A percentile compares a stretch with the other conserved stretches of the same genome.
These are phyloP conservation scores for Melanotaenia trifasciata DNA, from an alignment of 2,797 vertebrate genomes.

Conservation along the genomic window DNA sequence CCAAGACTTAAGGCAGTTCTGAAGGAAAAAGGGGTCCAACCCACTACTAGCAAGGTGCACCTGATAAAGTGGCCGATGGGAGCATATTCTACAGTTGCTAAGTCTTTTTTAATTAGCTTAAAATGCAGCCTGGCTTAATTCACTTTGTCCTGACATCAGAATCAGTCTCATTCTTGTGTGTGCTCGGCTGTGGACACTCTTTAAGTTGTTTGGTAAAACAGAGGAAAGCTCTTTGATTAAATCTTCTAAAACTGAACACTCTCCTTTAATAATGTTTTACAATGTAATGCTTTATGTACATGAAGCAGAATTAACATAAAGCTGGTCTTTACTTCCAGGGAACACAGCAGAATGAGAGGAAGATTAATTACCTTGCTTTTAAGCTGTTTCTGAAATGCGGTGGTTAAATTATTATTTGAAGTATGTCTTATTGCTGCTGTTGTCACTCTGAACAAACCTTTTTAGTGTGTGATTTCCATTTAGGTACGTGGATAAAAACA, in stretches of 20 bases:
- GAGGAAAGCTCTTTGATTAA: conserved; percentile 16
- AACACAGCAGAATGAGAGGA: conserved; percentile 24
- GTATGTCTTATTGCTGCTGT: conserved; percentile 37
- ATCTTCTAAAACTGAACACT: conserved; percentile 8
- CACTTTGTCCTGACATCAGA: not conserved
- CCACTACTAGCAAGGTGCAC: too few species aligned
- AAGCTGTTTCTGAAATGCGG: conserved; percentile 30
- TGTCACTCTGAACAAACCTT: conserved; percentile 41
- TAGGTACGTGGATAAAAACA: conserved; percentile 53
- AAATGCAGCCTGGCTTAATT: not conserved
- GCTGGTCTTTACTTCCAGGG: conserved; percentile 6
- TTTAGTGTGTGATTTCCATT: conserved; percentile 60
- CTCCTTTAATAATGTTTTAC: conserved; percentile 8
- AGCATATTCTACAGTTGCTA: too few species aligned
- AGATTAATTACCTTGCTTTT: conserved; percentile 51
- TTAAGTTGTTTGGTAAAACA: not conserved
- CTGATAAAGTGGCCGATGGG: too few species aligned
- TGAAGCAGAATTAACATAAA: conserved; percentile 2
- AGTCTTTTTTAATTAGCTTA: too few species aligned
- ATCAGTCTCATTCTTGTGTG: not conserved
- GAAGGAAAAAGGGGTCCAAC: too few species aligned
- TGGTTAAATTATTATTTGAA: conserved; percentile 48
- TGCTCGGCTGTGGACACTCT: not conserved
- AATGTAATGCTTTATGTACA: not conserved
- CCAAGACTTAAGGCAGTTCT: too few species aligned